Conservation (phyloP, 2,888 invertebrate genomes). For the Cinara cedri region DNA sequence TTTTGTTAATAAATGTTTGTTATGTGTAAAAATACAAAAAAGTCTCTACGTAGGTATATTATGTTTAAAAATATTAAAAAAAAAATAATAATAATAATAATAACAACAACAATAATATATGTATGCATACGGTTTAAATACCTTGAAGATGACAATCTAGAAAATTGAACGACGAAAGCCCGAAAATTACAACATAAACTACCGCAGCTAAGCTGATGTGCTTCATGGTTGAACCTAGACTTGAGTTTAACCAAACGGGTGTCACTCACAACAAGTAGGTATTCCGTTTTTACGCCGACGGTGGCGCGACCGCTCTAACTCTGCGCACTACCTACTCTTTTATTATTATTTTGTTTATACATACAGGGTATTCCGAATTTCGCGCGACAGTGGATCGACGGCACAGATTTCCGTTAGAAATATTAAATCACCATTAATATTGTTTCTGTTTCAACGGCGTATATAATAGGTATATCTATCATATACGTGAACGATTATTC, state of each 20-base stretch:
- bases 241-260: conserved; percentile 40
- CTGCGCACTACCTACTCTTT: conserved; percentile 9
- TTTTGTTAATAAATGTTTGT: too few species aligned
- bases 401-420: too few species aligned
- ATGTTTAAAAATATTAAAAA: neutral
- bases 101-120: too few species aligned
- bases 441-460: too few species aligned
- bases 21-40: too few species aligned
- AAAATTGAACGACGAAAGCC: conserved; percentile 32
- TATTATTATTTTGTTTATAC: too few species aligned
- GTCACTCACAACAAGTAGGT: conserved; percentile 18
- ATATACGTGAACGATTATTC: too few species aligned
- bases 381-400: too few species aligned
- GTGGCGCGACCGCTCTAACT: conserved; percentile 40
- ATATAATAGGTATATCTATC: too few species aligned
- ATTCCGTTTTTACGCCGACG: conserved; percentile 29
- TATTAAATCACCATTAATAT: too few species aligned
- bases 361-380: too few species aligned
- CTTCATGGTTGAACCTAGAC: conserved; percentile 48
- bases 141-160: conserved; percentile 50
- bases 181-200: conserved; percentile 44
- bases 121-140: conserved; percentile 4
- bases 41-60: too few species aligned
- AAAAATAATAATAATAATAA: neutral
- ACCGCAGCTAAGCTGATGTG: conserved; percentile 53